phyloP scores from a whole-genome alignment of 2,888 invertebrate species.

The Nasonia oneida region DNA sequence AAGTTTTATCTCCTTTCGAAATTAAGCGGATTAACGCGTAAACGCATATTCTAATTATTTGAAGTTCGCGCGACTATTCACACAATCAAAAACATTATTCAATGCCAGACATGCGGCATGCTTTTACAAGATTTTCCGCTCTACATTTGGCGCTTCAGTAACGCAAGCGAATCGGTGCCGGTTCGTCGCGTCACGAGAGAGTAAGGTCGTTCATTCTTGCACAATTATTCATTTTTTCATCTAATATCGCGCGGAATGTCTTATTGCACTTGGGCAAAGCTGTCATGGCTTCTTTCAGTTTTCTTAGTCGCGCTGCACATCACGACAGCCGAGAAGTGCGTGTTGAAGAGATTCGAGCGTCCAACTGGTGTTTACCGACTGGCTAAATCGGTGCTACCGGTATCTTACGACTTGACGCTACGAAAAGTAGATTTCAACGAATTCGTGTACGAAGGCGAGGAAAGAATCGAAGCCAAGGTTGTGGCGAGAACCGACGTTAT shows the following conservation, averaged over 20 bases:
- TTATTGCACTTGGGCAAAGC: not conserved
- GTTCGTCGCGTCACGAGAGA: not conserved
- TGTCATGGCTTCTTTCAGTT: not conserved
- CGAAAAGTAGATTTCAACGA: not conserved
- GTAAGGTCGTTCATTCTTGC: too few species aligned
- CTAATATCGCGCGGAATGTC: not conserved
- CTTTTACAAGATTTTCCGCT: not conserved
- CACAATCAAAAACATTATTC: constrained; percentile 5
- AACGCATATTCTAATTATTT: not conserved
- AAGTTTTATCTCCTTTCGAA: not conserved
- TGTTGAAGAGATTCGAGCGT: not conserved
- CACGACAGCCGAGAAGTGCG: not conserved
- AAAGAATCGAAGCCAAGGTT: not conserved
- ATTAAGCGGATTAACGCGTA: not conserved
- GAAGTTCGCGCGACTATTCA: not conserved
- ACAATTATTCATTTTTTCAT: too few species aligned
- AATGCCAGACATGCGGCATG: not conserved
- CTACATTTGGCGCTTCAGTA: not conserved
- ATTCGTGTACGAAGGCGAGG: not conserved
- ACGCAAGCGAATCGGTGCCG: not conserved
- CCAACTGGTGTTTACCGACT: not conserved
- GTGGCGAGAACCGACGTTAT: not conserved
- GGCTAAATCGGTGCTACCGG: not conserved
- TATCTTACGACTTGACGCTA: not conserved
- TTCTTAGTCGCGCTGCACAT: not conserved